Conservation (phyloP, 2,888 invertebrate species). For the Merodon equestris region DNA sequence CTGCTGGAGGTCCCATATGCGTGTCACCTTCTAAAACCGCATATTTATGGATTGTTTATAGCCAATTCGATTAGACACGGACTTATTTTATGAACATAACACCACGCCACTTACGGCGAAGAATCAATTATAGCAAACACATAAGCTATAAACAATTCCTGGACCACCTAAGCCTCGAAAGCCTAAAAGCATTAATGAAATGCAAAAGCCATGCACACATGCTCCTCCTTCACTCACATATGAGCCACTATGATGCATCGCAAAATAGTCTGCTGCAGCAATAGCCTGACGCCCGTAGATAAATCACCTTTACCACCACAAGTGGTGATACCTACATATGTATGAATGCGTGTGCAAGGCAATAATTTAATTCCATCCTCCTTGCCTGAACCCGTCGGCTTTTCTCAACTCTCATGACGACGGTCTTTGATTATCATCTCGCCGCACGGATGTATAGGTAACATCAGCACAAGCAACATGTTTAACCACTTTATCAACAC, state of each 20-base stretch:
- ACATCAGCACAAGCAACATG: conserved; percentile 63
- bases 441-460: conserved; percentile 52
- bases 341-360: no score
- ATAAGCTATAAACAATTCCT: no score
- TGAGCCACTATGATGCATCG: no score
- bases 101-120: no score
- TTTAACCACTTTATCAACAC: conserved; percentile 63
- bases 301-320: conserved; percentile 19
- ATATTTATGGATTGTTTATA: no score
- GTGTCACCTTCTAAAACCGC: no score
- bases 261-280: no score
- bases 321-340: conserved; percentile 28
- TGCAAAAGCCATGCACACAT: conserved; percentile 41
- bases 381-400: conserved; percentile 15
- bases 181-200: conserved; percentile 52
- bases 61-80: no score
- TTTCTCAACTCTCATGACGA: conserved; percentile 12
- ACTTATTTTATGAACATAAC: no score
- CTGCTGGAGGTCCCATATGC: no score
- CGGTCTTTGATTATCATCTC: no score
- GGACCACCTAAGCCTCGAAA: not conserved
- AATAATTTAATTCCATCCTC: conserved; percentile 23
- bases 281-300: conserved; percentile 38
- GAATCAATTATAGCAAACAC: no score
- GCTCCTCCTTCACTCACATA: not conserved